Evolutionary conservation across 2,797 vertebrate genomes (phyloP).

Genomic region (Hephaestus fuliginosus): DNA sequence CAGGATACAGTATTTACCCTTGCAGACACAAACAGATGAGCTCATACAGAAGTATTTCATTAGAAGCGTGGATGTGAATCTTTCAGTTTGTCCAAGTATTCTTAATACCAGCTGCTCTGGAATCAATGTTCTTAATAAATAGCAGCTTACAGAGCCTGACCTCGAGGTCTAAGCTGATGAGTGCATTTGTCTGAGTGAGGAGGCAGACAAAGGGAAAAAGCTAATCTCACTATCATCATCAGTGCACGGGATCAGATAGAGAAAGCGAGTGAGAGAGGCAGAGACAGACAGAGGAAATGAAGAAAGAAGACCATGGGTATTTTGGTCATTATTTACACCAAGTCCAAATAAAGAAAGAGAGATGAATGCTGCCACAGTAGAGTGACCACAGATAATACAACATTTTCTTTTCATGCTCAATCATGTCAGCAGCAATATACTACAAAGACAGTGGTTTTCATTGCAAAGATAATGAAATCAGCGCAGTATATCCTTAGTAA

Average conservation of each 20-base stretch:
- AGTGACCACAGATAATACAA: constrained; percentile 61
- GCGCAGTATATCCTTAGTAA: constrained; percentile 44
- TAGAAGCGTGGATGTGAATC: constrained; percentile 54
- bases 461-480: constrained; percentile 63
- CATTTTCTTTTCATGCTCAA: constrained; percentile 64
- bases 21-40: constrained; percentile 72
- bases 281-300: constrained; percentile 74
- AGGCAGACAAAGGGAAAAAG: constrained; percentile 72
- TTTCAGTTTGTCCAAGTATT: constrained; percentile 61
- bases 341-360: constrained; percentile 60
- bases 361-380: constrained; percentile 63
- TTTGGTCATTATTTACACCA: constrained; percentile 74
- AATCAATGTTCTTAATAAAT: constrained; percentile 82
- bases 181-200: constrained; percentile 76
- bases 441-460: constrained; percentile 44
- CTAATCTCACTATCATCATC: constrained; percentile 75
- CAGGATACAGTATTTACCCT: constrained; percentile 64
- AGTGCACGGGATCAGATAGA: constrained; percentile 62
- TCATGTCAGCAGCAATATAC: constrained; percentile 54
- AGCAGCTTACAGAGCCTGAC: constrained; percentile 74
- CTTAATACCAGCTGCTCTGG: constrained; percentile 66
- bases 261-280: constrained; percentile 50
- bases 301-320: constrained; percentile 68
- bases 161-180: constrained; percentile 75
- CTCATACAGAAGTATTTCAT: constrained; percentile 65